phyloP scores from a whole-genome alignment of 2,797 vertebrate genomes.

The Tadarida brasiliensis region DNA sequence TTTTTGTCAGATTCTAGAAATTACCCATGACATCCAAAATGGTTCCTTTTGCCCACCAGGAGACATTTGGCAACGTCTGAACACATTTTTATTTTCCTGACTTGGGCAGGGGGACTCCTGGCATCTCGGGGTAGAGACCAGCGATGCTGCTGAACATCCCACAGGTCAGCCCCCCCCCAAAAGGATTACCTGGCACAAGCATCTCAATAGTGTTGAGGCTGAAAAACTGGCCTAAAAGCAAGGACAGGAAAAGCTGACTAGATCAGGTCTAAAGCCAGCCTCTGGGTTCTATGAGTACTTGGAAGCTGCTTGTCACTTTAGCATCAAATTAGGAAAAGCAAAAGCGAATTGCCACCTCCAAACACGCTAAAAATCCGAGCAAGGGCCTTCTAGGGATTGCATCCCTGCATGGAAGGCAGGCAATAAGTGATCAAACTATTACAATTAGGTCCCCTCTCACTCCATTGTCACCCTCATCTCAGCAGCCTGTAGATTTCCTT shows the following conservation, averaged over 20 bases:
- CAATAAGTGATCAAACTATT: background rate
- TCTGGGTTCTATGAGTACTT: background rate
- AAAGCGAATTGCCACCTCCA: background rate
- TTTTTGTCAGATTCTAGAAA: constrained; percentile 18
- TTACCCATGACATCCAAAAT: background rate
- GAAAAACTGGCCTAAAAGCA: background rate
- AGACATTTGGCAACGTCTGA: background rate
- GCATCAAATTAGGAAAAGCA: background rate
- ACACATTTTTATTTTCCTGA: background rate
- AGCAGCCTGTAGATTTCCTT: background rate
- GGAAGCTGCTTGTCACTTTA: background rate
- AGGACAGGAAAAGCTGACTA: background rate
- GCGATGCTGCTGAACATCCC: background rate
- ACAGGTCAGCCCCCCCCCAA: background rate
- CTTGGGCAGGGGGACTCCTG: too few species aligned
- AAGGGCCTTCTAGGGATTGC: too few species aligned
- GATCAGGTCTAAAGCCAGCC: background rate
- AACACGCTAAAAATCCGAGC: background rate
- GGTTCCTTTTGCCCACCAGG: background rate
- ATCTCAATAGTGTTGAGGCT: background rate
- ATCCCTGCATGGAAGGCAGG: background rate
- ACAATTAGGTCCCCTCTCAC: too few species aligned
- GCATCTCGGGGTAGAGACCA: background rate
- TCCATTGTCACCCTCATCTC: rapidly evolving
- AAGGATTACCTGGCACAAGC: background rate